These are phyloP conservation scores for Mesocricetus auratus DNA, from an alignment of 2,113 vertebrate species.

Conservation along the genomic window DNA sequence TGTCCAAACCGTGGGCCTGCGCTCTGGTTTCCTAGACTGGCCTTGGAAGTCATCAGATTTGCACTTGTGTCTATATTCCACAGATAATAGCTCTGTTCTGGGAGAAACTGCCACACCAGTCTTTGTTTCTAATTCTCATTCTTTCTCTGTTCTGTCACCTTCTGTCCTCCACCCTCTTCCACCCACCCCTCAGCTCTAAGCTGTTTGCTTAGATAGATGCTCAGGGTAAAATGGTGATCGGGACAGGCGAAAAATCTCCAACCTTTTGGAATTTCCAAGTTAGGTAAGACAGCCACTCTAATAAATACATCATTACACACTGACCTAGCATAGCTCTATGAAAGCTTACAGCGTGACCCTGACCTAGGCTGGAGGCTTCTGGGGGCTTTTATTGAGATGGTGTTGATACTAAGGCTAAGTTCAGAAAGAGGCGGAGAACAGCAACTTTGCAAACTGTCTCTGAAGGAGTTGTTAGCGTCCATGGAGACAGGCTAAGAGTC, in stretches of 20 bases:
- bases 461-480: neutral
- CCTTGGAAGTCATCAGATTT: conserved; percentile 1
- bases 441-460: neutral
- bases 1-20: neutral
- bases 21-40: neutral
- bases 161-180: neutral
- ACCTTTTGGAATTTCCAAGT: conserved; percentile 2
- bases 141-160: neutral
- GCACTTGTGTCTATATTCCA: neutral
- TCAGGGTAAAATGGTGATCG: conserved; percentile 11
- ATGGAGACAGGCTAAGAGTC: neutral
- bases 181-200: neutral
- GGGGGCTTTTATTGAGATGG: neutral
- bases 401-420: neutral
- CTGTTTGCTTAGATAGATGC: neutral
- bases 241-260: neutral
- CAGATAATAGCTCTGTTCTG: conserved; percentile 11
- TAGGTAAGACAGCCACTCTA: neutral
- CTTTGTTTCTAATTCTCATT: conserved; percentile 36
- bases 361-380: neutral
- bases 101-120: conserved; percentile 11
- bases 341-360: neutral
- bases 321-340: neutral
- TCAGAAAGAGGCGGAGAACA: neutral
- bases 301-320: neutral